Conservation (phyloP, 2,797 vertebrate genomes). For the Darevskia nairensis region DNA sequence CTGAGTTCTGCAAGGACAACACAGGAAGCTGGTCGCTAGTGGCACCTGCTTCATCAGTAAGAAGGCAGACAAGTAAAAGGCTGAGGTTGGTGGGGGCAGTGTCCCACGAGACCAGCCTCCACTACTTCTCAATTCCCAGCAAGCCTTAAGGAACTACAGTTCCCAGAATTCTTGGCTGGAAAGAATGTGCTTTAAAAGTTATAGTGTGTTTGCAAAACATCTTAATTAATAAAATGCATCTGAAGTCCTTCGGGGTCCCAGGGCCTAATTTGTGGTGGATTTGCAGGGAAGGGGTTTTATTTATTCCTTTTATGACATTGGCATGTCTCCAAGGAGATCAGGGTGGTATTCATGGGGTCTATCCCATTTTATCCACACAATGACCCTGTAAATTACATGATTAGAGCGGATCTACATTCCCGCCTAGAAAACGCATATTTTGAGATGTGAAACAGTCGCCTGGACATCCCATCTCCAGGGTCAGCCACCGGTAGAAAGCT, state of each 20-base stretch:
- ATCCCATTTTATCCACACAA: background rate
- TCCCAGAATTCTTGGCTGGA: too few relatives aligned
- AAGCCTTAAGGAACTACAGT: too few relatives aligned
- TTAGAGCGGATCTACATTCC: background rate
- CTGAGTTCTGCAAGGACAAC: too few relatives aligned
- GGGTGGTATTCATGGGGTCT: background rate
- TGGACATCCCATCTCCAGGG: too few relatives aligned
- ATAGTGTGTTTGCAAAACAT: background rate
- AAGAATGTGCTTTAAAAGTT: too few relatives aligned
- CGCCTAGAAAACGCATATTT: background rate
- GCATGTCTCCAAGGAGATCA: background rate
- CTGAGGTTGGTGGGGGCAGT: too few relatives aligned
- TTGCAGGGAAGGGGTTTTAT: background rate
- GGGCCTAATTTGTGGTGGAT: background rate
- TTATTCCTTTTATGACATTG: background rate
- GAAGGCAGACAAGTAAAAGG: too few relatives aligned
- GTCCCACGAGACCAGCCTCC: too few relatives aligned
- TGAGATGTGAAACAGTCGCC: too few relatives aligned
- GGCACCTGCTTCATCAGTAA: too few relatives aligned
- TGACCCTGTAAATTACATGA: background rate
- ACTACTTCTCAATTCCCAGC: too few relatives aligned
- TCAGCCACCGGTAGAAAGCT: background rate
- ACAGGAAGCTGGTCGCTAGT: too few relatives aligned
- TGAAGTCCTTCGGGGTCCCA: background rate
- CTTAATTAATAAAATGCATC: background rate